Evolutionary conservation across 2,888 invertebrate species (phyloP), one percentile per base, ranked within the genome.

Genomic region (Euzophera pinguis): DNA sequence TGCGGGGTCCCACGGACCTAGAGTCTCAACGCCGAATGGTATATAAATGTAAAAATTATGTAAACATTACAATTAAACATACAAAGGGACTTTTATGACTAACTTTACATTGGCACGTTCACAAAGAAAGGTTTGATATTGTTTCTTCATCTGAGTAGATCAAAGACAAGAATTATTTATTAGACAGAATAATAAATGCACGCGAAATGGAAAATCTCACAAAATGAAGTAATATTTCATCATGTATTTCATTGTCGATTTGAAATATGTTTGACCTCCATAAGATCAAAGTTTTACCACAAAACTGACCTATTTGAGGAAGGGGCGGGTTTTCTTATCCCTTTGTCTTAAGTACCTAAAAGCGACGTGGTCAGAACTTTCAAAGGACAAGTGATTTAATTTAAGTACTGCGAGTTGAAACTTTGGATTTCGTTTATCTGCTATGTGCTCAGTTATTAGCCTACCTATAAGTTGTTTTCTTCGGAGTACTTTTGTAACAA

Each of bases 311-410:
- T 49, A 37, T 47, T 54, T 59, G 53, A 58, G 53, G 54, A 56
- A 48, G 57, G 60, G 56, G 53, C 55, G 57, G 57, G 55, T 59
- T 51, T 63, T 62, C 62, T 61, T 59, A 64, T 64, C 61, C 42
- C 53, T 16, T 59, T 47, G 53, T 45, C 54, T 59, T 55, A 50
- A 53, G 50, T 52, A 39, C 35, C 35, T 13, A 13, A 12, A 8
- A 14, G 52, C 42, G 35, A 43, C 13, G 53, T 41, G 53, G 49
- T 52, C 47, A 47, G 39, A 59, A 55, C 56, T 56, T 14, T 5
- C 29, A 56, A 56, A 39, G 47, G 45, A 47, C 29, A 37, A 43
- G 48, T 45, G 34, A 42, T 56, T 32, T 22, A 22, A 22, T 22
- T 22, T 22, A 22, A 22, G 22, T 53, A 53, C 47, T 45, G 29